Percentiles rank a stretch among this genome's conserved stretches.
Conservation (phyloP, 2,797 vertebrate genomes). For the Anguilla anguilla region DNA sequence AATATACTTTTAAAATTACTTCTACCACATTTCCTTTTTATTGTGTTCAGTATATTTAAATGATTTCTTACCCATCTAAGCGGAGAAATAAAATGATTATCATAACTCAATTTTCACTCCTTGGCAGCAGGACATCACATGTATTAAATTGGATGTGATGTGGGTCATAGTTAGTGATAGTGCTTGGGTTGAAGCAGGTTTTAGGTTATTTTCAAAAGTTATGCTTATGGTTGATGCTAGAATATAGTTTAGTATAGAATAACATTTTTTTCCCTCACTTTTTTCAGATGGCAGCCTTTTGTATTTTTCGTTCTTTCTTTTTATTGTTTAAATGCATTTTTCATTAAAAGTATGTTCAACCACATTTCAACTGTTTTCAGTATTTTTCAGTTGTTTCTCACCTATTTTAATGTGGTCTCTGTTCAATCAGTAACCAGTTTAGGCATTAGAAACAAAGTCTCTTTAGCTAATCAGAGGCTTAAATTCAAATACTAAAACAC, state of each 20-base stretch:
- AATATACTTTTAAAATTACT: too few species aligned
- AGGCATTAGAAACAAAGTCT: neutral
- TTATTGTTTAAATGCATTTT: neutral
- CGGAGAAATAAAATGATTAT: neutral
- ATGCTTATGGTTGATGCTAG: neutral
- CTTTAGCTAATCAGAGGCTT: neutral
- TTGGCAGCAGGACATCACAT: neutral
- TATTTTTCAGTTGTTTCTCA: neutral
- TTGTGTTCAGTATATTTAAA: neutral
- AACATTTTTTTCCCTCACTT: too few species aligned
- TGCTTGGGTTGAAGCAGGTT: neutral
- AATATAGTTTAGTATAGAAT: too few species aligned
- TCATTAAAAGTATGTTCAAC: neutral
- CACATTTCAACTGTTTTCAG: neutral
- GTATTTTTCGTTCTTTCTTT: too few species aligned
- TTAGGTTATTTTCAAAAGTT: neutral
- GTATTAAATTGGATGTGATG: neutral
- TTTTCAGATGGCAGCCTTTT: too few species aligned
- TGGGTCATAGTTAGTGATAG: neutral
- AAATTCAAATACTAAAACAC: neutral
- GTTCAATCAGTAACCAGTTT: neutral
- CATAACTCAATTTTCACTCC: neutral
- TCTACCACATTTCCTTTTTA: too few species aligned
- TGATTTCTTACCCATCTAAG: neutral
- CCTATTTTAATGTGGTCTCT: neutral